These are phyloP conservation scores for Leiothrix lutea DNA, from an alignment of 2,113 vertebrate genomes.

Conservation along the genomic window DNA sequence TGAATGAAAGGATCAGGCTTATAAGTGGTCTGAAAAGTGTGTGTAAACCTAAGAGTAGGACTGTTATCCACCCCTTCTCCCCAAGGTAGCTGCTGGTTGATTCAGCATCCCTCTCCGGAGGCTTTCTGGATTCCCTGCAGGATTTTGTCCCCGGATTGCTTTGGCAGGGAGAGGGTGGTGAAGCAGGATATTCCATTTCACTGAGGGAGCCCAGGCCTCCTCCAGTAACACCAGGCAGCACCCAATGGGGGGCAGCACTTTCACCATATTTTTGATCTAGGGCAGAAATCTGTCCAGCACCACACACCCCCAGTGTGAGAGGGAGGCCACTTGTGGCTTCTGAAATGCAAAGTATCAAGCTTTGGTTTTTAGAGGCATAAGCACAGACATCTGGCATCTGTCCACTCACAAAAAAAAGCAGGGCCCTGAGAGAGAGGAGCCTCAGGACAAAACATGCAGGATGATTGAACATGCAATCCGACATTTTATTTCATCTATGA, in stretches of 20 bases:
- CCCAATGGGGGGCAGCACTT: fast-evolving
- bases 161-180: background rate
- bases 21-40: background rate
- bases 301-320: background rate
- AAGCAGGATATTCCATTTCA: background rate
- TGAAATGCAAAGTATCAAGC: background rate
- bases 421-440: fast-evolving
- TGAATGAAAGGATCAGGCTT: background rate
- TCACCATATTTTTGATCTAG: background rate
- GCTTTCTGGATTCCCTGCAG: background rate
- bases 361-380: background rate
- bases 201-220: background rate
- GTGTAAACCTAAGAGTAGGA: background rate
- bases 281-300: background rate
- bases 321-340: background rate
- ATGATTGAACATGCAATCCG: background rate
- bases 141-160: background rate
- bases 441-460: background rate
- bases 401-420: background rate
- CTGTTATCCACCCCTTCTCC: background rate
- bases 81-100: background rate
- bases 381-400: background rate
- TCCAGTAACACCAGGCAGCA: background rate
- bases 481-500: background rate
- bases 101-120: fast-evolving